phyloP scores from a whole-genome alignment of 2,797 vertebrate species.

The Rallus crepitans region DNA sequence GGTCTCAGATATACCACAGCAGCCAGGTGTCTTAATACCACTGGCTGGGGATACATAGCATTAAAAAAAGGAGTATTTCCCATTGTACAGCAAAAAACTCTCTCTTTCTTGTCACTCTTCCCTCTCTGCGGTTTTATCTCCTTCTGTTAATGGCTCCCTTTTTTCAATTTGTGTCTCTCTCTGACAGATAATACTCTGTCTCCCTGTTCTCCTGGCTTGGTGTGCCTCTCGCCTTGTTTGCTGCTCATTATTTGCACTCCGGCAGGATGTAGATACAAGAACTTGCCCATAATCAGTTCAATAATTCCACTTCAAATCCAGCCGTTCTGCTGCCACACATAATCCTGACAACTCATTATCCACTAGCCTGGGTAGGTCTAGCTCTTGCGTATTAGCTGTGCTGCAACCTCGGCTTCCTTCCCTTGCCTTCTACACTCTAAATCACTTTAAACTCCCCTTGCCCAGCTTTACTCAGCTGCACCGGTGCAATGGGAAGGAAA shows the following conservation, averaged over 20 bases:
- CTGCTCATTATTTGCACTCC: slow-evolving; percentile 68
- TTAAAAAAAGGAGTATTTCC: slow-evolving; percentile 31
- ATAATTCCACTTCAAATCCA: slow-evolving; percentile 75
- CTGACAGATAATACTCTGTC: slow-evolving; percentile 62
- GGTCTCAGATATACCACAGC: not conserved
- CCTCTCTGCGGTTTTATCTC: slow-evolving; percentile 51
- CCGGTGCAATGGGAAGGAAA: not conserved
- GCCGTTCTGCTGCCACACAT: slow-evolving; percentile 40
- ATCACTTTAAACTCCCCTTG: not conserved
- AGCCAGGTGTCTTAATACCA: not conserved
- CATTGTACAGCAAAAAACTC: not conserved
- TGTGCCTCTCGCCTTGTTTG: slow-evolving; percentile 62
- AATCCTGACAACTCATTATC: slow-evolving; percentile 72
- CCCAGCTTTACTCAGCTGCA: not conserved
- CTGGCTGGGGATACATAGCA: not conserved
- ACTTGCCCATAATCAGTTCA: slow-evolving; percentile 69
- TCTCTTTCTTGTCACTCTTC: slow-evolving; percentile 47
- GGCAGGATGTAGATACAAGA: slow-evolving; percentile 64
- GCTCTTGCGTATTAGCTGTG: slow-evolving; percentile 28
- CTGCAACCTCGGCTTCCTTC: not conserved
- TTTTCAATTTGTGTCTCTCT: slow-evolving; percentile 56
- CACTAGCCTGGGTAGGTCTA: not conserved
- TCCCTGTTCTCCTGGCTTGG: slow-evolving; percentile 58
- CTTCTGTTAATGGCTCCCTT: slow-evolving; percentile 56
- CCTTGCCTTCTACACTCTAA: not conserved